Percentiles rank a stretch among this genome's conserved stretches.
phyloP scores from a whole-genome alignment of 2,888 invertebrate genomes.

The Schrankia costaestrigalis region DNA sequence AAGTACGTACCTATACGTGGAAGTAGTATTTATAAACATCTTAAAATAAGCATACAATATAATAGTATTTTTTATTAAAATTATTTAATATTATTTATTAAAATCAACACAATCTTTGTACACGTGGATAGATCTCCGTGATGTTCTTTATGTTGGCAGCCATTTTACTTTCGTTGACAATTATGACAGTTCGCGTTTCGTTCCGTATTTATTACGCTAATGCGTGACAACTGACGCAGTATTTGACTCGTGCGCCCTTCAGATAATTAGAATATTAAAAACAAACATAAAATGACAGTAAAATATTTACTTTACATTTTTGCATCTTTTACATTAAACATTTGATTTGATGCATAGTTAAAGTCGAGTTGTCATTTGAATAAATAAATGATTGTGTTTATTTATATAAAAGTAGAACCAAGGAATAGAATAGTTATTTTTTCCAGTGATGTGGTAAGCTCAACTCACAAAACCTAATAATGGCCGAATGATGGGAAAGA shows the following conservation, averaged over 20 bases:
- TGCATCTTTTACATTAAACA: not conserved
- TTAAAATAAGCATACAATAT: constrained; percentile 23
- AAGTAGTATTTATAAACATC: constrained; percentile 22
- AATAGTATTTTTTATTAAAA: constrained; percentile 26
- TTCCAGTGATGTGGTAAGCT: no score
- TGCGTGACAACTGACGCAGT: constrained; percentile 14
- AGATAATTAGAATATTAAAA: constrained; percentile 16
- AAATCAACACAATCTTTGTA: constrained; percentile 11
- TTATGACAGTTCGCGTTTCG: constrained; percentile 26
- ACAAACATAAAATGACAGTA: constrained; percentile 10
- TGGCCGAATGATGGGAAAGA: no score
- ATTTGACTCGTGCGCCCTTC: constrained; percentile 23
- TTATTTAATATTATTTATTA: constrained; percentile 28
- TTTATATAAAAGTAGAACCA: no score
- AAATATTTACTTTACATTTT: not conserved
- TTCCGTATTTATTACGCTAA: constrained; percentile 23
- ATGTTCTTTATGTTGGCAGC: constrained; percentile 16
- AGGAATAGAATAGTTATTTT: no score
- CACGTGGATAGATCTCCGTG: constrained; percentile 18
- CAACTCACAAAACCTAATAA: no score
- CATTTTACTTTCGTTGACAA: constrained; percentile 25
- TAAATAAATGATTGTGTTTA: no score
- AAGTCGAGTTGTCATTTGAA: no score
- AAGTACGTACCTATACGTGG: no score
- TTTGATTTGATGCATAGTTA: not conserved